Evolutionary conservation across 2,888 invertebrate genomes (phyloP), one percentile per base, ranked within the genome.

Genomic region (Diachrysia chrysitis): DNA sequence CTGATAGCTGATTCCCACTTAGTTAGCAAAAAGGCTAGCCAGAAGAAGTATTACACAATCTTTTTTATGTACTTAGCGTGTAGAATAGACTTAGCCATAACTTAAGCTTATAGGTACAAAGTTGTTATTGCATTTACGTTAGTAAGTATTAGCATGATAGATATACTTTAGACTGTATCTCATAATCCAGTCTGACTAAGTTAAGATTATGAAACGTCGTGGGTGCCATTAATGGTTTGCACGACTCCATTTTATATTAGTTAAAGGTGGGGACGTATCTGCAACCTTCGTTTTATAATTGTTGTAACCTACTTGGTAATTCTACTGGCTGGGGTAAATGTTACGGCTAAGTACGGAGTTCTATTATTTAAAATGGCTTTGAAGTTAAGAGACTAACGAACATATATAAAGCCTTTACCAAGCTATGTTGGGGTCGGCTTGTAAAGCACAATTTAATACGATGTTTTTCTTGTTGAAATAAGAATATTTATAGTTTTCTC

Each of bases 101-200:
- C n/a, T 42, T 16, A 14, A 1, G 9, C 14, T 37, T 37, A 14
- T 37, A 37, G 14, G 4, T n/a, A 1, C n/a, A 42, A 3, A n/a
- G 42, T n/a, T 14, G 7, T 0, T n/a, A n/a, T n/a, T 42, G 6
- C 42, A 42, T n/a, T n/a, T 1, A n/a, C 42, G 7, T n/a, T 16
- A 37, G 2, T n/a, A 42, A 3, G 19, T 3, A 12, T 19, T 21
- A 51, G 5, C 51, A 37, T 37, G 72, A 63, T 76, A 60, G 53
- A 74, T 17, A 71, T 19, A 65, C 17, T 53, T 58, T 74, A 25
- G 69, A 35, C 68, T 59, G 69, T 71, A 66, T 71, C 53, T 66
- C 56, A 61, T 74, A 74, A 78, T 69, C 68, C 54, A 57, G 58
- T 73, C 79, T 75, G 79, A 75, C 70, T 78, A 69, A 78, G 79